Evolutionary conservation across 2,797 vertebrate species (phyloP), one percentile per base, ranked within the genome.

Genomic region (Hydrophis major): DNA sequence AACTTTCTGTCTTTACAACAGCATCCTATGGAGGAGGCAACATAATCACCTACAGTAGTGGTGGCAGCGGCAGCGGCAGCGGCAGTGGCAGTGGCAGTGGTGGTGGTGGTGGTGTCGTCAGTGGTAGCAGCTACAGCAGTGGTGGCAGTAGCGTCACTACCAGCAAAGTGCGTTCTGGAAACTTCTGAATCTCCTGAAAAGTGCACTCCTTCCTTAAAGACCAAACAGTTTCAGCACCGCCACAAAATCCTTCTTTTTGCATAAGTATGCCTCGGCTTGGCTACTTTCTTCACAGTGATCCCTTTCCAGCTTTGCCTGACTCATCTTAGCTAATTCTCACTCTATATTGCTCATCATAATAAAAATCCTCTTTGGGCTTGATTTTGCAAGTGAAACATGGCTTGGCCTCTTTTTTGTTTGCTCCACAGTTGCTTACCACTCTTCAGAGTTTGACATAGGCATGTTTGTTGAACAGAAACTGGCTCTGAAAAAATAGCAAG

Each of bases 361-460:
- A 97, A 97, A 97, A 95, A 95, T 93, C 92, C 57, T 94, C 60
- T 95, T 95, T 94, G 93, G 96, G 89, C 96, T 96, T 92, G 74
- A 22, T 90, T 95, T 96, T 78, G 86, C 92, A 94, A 95, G 63
- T 95, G 92, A 95, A 95, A 96, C 50, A 92, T 47, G 89, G 4
- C 14, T 92, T 47, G 61, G 8, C 7, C 63, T 74, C 92, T 87
- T 94, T 1, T 4, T n/a, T 92, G 22, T 55, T 89, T 0, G 22
- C 92, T 69, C 37, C 37, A 12, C 20, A 22, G 4, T 90, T 55
- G 12, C 27, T 4, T 20, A 2, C 14, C 5, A 32, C 10, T 12
- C 63, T 78, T 4, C 6, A 12, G n/a, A 86, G 2, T 8, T 91
- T 87, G 69, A 32, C 78, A 59, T 78, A 13, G 5, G 4, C 18